Conservation (phyloP, 2,797 vertebrate species). For the Schizopygopsis pylzovi region DNA sequence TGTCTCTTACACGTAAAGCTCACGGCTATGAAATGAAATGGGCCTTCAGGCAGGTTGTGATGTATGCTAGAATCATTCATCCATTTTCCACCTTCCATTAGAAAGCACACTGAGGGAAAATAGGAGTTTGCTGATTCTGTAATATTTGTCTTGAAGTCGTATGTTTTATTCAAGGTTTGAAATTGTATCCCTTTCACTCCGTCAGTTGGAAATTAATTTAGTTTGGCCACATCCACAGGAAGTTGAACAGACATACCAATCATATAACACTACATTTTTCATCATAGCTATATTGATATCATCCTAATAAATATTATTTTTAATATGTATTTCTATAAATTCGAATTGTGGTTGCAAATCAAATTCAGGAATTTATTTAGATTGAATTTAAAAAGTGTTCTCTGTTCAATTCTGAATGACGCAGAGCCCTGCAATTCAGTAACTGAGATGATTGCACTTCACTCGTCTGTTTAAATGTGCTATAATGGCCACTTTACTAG, state of each 20-base stretch:
- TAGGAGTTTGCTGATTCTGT: conserved; percentile 6
- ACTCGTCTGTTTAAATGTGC: neutral
- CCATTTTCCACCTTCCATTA: conserved; percentile 50
- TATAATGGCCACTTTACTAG: neutral
- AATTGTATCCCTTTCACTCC: neutral
- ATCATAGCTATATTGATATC: neutral
- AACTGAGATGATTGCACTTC: neutral
- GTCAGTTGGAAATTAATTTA: neutral
- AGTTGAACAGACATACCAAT: neutral
- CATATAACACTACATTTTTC: neutral
- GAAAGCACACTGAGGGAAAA: neutral
- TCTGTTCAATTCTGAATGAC: neutral
- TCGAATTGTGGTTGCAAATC: neutral
- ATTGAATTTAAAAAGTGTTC: neutral
- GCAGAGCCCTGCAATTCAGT: neutral
- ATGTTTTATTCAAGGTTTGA: neutral
- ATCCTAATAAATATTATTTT: neutral
- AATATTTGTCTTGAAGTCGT: neutral
- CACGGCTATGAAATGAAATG: conserved; percentile 53
- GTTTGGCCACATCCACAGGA: neutral
- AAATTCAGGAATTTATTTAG: neutral
- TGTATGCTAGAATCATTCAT: conserved; percentile 72
- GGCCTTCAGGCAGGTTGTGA: conserved; percentile 58
- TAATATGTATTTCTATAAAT: neutral
- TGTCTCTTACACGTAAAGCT: conserved; percentile 62